Base-by-base conservation (phyloP, 2,888 invertebrate species). In the Leptinotarsa peninsularis region DNA sequence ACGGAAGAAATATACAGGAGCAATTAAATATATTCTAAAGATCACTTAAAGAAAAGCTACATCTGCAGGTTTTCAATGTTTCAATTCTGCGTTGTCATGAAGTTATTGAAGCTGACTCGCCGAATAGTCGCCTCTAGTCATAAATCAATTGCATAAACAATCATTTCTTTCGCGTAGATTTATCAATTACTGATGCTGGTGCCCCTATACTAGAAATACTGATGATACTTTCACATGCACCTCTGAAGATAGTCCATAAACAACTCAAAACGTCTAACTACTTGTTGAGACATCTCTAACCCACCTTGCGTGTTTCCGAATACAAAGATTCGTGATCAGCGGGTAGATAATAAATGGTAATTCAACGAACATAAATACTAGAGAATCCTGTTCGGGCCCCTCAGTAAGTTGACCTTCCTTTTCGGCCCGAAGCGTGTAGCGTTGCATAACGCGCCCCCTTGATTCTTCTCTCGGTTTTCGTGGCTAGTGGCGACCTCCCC, bases 361-460 rank as follows among this genome's bases (percentile, higher is more conserved):
- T 58, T 58, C 58, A 21, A 14, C 58, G 58, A 23, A 58, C 23
- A 23, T 58, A 58, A 58, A 58, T 58, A 58, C 14, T 58, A 58
- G 58, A 58, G 23, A 23, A 58, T 58, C 23, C 58, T 58, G 63
- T 33, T 63, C 43, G 43, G 63, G 33, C 43, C 63, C n/a, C 33
- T 63, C 63, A 72, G 71, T 76, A 74, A 56, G 76, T 73, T 81
- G 80, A 80, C 81, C 81, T 81, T 81, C 81, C 77, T 81, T 81
- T 79, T 79, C 78, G 80, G 79, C 81, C 81, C 78, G 78, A 78
- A 79, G 81, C 79, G 76, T 78, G 75, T 73, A 67, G 50, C 71
- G 78, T 82, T 82, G 82, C 82, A 82, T 82, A 82, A 82, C 78
- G 81, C 81, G 78, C 82, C 81, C 81, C 81, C 77, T 77, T 79